Evolutionary conservation across 2,113 vertebrate species (phyloP).

Genomic region (Sapajus apella): DNA sequence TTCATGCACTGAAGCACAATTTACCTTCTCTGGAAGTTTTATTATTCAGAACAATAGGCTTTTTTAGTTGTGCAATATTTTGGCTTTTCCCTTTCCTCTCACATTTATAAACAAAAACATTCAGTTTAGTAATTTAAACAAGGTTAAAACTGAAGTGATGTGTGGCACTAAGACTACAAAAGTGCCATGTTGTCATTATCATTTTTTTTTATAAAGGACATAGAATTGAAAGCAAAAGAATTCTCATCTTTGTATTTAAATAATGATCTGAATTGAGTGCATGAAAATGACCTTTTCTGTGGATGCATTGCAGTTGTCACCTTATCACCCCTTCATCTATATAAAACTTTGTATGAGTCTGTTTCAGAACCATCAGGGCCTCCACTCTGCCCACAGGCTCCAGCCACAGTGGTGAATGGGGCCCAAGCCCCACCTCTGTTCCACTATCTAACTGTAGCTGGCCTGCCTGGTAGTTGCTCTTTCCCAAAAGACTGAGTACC

Average conservation of each 20-base stretch:
- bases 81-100: slow-evolving; percentile 72
- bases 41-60: slow-evolving; percentile 81
- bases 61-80: slow-evolving; percentile 74
- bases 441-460: background rate
- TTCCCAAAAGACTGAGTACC: background rate
- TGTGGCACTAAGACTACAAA: background rate
- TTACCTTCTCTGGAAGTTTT: slow-evolving; percentile 84
- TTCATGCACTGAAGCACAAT: slow-evolving; percentile 79
- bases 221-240: background rate
- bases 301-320: background rate
- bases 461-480: background rate
- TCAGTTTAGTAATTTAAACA: slow-evolving; percentile 66
- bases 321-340: background rate
- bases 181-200: background rate
- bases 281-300: background rate
- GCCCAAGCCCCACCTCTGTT: rapidly evolving
- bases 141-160: slow-evolving; percentile 54
- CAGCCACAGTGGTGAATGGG: background rate
- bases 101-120: slow-evolving; percentile 76
- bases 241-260: background rate
- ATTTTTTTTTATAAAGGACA: slow-evolving; percentile 3
- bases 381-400: background rate
- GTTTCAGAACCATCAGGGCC: background rate
- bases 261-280: background rate
- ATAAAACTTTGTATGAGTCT: background rate